phyloP scores from a whole-genome alignment of 2,888 invertebrate genomes.

The Argynnis bischoffii region DNA sequence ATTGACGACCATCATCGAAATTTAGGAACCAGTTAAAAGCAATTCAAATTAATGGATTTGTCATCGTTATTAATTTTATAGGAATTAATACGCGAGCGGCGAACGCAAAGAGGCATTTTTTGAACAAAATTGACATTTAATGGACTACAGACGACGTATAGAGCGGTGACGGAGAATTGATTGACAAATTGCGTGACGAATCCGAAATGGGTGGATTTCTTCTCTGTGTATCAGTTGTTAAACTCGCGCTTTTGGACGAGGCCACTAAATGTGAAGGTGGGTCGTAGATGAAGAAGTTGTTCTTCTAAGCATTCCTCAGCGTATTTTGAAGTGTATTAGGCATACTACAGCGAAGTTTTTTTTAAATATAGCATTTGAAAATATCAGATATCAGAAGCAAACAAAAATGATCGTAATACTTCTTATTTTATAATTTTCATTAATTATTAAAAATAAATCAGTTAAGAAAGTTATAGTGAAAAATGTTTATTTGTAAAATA shows the following conservation, averaged over 20 bases:
- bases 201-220: constrained; percentile 80
- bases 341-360: too few relatives aligned
- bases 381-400: too few relatives aligned
- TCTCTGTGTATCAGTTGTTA: constrained; percentile 72
- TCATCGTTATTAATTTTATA: constrained; percentile 81
- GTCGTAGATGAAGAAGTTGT: too few relatives aligned
- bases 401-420: too few relatives aligned
- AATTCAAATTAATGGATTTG: constrained; percentile 80
- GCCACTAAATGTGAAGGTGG: constrained; percentile 45
- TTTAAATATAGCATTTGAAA: too few relatives aligned
- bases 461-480: too few relatives aligned
- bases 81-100: constrained; percentile 80
- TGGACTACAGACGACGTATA: constrained; percentile 68
- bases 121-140: constrained; percentile 77
- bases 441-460: too few relatives aligned
- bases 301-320: too few relatives aligned
- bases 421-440: too few relatives aligned
- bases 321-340: too few relatives aligned
- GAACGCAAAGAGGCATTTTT: constrained; percentile 67
- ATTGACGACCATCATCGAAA: constrained; percentile 19
- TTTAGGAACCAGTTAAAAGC: constrained; percentile 57
- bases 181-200: constrained; percentile 82
- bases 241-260: constrained; percentile 57
- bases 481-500: too few relatives aligned
- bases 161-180: constrained; percentile 75